Evolutionary conservation across 2,113 vertebrate genomes (phyloP).

Genomic region (Anguilla rostrata): DNA sequence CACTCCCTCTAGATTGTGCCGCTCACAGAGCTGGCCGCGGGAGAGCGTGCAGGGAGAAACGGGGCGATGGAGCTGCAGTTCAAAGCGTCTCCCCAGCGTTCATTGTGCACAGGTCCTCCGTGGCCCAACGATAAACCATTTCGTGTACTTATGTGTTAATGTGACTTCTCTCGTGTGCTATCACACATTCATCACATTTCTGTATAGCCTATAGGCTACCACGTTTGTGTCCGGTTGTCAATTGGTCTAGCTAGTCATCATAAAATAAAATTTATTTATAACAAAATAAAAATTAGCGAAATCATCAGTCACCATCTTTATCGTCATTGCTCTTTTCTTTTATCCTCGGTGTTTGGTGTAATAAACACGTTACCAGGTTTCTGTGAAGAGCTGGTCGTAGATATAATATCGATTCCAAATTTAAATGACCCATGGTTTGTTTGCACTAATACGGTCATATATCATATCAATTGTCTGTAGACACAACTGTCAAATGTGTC

Average conservation of each 20-base stretch:
- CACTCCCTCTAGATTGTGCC: slow-evolving; percentile 27
- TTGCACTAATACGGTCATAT: background rate
- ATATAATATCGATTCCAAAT: no score
- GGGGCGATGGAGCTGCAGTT: background rate
- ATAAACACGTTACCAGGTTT: background rate
- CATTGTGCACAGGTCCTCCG: background rate
- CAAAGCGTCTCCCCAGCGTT: background rate
- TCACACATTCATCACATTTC: background rate
- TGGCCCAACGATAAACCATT: background rate
- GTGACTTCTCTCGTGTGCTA: background rate
- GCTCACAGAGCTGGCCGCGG: slow-evolving; percentile 56
- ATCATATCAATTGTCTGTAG: background rate
- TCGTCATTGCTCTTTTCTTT: background rate
- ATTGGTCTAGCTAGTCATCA: background rate
- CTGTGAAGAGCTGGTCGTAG: no score
- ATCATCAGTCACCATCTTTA: background rate
- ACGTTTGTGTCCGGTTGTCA: background rate
- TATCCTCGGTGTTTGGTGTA: background rate
- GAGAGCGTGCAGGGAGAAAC: slow-evolving; percentile 9
- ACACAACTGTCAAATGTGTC: no score
- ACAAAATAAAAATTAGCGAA: background rate
- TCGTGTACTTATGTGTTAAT: background rate
- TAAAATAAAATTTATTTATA: background rate
- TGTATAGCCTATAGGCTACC: background rate
- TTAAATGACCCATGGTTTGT: background rate